Base-by-base conservation (phyloP, 2,888 invertebrate species). In the Agrotis segetum region DNA sequence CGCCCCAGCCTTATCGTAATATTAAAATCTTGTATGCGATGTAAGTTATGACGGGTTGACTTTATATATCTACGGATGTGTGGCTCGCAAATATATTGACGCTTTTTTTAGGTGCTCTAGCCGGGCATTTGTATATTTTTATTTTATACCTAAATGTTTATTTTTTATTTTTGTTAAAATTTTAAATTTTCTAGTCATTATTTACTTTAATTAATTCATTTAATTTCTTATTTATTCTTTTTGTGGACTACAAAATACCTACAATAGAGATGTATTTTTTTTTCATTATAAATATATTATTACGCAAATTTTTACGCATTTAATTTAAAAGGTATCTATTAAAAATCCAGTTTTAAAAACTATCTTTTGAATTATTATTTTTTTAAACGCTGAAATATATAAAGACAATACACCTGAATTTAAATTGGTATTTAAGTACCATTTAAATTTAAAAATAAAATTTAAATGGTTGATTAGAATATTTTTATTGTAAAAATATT, bases 11-110 rank as follows among this genome's bases (percentile, higher is more conserved):
- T 91, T 95, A 95, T 95, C 95, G 87, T 88, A 88, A 92, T 95
- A 95, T 95, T 95, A 92, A 91, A 92, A 95, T 95, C 95, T 92
- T 88, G 85, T 92, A 89, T 89, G 89, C 88, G 87, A 88, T 86
- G 83, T 90, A 91, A 90, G 89, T 90, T 92, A 91, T 91, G 90
- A 84, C 84, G 87, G 88, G 85, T 82, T 71, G 81, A 64, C 75
- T 89, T 89, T 88, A 89, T 88, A 86, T 87, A 40, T 40, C 40
- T 40, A 82, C 88, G 88, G 89, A 85, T 88, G 86, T 86, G 85
- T 80, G 85, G 79, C 73, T 84, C 82, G 88, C 72, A 85, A 84
- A 85, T 86, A 86, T 86, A 82, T 87, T 73, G 64, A 65, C 59
- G 44, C 21, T 34, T 69, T 67, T 76, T 85, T 84, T 84, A 60